These are phyloP conservation scores for Zonotrichia albicollis DNA, from an alignment of 2,797 vertebrate genomes.

Conservation along the genomic window DNA sequence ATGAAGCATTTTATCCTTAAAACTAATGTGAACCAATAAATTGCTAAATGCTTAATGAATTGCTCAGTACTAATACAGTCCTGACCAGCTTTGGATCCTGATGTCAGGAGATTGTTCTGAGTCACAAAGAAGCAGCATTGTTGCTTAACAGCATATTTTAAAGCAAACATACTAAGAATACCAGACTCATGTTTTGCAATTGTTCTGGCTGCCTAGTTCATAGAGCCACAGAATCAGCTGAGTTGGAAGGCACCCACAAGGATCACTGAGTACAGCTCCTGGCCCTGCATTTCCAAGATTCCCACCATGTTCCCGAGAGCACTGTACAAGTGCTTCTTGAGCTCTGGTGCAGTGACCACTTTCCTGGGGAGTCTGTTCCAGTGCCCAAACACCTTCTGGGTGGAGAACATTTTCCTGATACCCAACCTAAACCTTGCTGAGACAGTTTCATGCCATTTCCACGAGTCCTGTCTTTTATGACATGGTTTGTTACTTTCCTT, in stretches of 20 bases:
- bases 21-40: not conserved
- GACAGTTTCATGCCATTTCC: not conserved
- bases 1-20: not conserved
- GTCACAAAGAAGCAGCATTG: not conserved
- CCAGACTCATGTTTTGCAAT: not conserved
- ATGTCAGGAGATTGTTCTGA: not conserved
- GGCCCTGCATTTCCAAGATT: not conserved
- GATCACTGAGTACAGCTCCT: not conserved
- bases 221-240: not conserved
- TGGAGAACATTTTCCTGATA: not conserved
- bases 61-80: not conserved
- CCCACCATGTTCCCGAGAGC: rapidly evolving
- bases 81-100: not conserved
- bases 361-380: not conserved
- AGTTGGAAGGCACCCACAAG: not conserved
- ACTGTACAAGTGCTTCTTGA: not conserved
- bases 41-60: not conserved
- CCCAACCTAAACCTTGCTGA: not conserved
- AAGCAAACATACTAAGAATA: not conserved
- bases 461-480: not conserved
- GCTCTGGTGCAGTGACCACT: not conserved
- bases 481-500: not conserved
- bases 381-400: rapidly evolving
- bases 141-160: not conserved
- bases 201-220: not conserved